Conservation (phyloP, 2,113 vertebrate genomes). For the Nothocercus julius region DNA sequence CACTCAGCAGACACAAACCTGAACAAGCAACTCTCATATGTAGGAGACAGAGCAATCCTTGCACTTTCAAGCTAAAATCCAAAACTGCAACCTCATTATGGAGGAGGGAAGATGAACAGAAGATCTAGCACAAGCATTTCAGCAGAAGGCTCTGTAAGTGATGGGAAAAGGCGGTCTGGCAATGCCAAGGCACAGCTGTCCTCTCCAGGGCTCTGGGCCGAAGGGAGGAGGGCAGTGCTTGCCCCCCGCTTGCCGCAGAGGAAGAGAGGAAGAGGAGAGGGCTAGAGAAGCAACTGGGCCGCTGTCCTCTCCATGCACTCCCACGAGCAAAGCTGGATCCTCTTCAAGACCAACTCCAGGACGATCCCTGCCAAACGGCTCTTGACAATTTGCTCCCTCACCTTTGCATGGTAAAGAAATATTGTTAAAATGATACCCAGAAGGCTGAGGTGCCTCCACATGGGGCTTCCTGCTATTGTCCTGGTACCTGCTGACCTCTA, state of each 20-base stretch:
- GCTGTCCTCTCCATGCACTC: not conserved
- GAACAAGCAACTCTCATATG: not conserved
- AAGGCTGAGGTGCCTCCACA: not conserved
- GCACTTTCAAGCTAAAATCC: not conserved
- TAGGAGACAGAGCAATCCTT: not conserved
- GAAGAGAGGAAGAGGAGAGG: too few relatives aligned
- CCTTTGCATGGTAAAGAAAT: not conserved
- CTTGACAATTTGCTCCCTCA: not conserved
- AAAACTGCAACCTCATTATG: fast-evolving
- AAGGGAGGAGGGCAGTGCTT: not conserved
- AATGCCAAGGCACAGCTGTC: not conserved
- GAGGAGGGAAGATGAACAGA: fast-evolving
- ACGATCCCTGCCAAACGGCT: not conserved
- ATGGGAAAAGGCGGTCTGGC: not conserved
- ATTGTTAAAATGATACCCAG: not conserved
- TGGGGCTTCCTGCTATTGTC: not conserved
- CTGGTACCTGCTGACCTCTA: not conserved
- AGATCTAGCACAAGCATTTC: not conserved
- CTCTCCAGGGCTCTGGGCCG: not conserved
- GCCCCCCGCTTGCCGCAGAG: not conserved
- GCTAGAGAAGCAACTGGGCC: not conserved
- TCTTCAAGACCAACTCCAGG: fast-evolving
- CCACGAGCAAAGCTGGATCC: not conserved
- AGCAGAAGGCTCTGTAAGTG: not conserved
- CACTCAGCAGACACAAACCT: not conserved